Conservation (phyloP, 2,113 vertebrate genomes). For the Typhlomys cinereus region DNA sequence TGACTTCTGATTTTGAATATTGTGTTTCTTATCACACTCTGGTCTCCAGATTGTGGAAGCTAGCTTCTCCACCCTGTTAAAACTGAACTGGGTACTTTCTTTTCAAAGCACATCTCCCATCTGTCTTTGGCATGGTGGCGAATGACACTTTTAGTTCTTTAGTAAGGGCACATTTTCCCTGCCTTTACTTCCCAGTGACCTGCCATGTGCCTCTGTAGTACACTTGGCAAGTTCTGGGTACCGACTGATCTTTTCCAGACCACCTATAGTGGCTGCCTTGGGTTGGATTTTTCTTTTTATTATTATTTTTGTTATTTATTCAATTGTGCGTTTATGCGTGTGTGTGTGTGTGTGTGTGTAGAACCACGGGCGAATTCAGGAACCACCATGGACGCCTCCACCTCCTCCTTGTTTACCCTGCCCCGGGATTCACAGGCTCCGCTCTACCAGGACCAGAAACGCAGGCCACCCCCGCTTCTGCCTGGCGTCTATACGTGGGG, state of each 20-base stretch:
- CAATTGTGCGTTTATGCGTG: too few relatives aligned
- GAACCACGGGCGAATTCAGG: too few relatives aligned
- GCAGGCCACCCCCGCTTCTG: too few relatives aligned
- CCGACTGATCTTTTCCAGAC: not conserved
- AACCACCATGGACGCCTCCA: too few relatives aligned
- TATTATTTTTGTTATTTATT: too few relatives aligned
- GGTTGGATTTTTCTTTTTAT: constrained; percentile 9
- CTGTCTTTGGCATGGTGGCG: not conserved
- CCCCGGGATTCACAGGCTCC: too few relatives aligned
- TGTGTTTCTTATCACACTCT: constrained; percentile 21
- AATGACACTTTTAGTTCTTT: not conserved
- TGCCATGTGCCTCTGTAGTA: not conserved
- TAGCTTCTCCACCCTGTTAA: not conserved
- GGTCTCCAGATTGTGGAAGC: not conserved
- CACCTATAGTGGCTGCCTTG: not conserved
- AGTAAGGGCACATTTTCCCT: not conserved
- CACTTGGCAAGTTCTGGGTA: not conserved
- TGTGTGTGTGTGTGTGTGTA: too few relatives aligned
- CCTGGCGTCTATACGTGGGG: too few relatives aligned
- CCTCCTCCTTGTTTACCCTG: too few relatives aligned
- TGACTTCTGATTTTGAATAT: constrained; percentile 23
- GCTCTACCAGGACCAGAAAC: too few relatives aligned
- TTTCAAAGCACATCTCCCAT: not conserved
- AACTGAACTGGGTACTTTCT: not conserved
- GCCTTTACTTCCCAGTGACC: not conserved